Base-by-base conservation (phyloP, 1,140 invertebrate species). In the Heliconius hermathena region DNA sequence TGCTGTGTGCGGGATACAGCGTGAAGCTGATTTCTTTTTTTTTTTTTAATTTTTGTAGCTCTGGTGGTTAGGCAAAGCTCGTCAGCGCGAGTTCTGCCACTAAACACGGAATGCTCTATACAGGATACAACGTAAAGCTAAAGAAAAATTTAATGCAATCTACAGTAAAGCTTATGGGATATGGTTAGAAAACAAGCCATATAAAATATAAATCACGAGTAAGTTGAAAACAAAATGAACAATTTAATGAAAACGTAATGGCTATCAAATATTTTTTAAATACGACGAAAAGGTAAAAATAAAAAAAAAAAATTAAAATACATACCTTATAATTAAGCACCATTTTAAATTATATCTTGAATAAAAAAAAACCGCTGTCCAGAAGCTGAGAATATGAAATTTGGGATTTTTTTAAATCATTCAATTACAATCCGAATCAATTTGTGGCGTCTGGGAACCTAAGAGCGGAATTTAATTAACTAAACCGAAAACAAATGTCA, bases 351-450 rank as follows among this genome's bases (percentile, higher is more conserved):
- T 9, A 38, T 38, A 72, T 38, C n/a, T 36, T 72, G 1, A 66
- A 66, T 66, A 66, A 29, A 66, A 22, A 29, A 66, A 29, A 36
- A 8, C 33, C 22, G 60, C 60, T 66, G 29, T 66, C 26, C 60
- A 76, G 75, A 76, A 76, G 75, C 75, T 26, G 41, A 73, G 13
- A 36, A 20, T n/a, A 11, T 9, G n/a, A n/a, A 71, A 3, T 72
- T 71, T 4, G 1, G 70, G 0, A 8, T 36, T 36, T 36, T 29
- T 36, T 36, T 36, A 36, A 71, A 71, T 71, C 11, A 92, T 90
- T 89, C 89, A 88, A 89, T 91, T 88, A 92, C 66, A 82, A 82
- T 79, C 79, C 79, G 87, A 93, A 91, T 92, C 90, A 93, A 92
- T 93, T 93, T 89, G 87, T 83, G 81, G 77, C 84, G 78, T 87